Base-by-base conservation (phyloP, 2,113 vertebrate species). In the Tragelaphus scriptus region DNA sequence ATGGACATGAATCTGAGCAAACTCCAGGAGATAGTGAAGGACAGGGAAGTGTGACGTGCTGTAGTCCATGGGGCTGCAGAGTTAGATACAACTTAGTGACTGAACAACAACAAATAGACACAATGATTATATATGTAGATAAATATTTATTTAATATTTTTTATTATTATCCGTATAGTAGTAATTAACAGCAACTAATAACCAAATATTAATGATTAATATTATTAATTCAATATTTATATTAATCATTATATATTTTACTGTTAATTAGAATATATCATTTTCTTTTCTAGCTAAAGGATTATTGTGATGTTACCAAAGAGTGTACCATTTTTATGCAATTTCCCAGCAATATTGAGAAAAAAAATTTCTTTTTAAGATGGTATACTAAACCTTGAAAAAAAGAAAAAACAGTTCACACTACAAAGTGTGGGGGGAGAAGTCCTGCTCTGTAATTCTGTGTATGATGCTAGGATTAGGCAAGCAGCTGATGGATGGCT, bases 401-500 rank as follows among this genome's bases (percentile, higher is more conserved):
- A 75, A 94, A 80, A 77, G 55, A 89, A 28, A 2, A 89, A 28
- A 2, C 30, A 96, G 79, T 9, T 96, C 32, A 91, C 51, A 40
- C 25, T 51, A 55, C 30, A 96, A 95, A 95, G 44, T 82, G 61
- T 51, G 5, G 92, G 56, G 44, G 19, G 47, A 71, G 90, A 91
- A 63, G n/a, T 91, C 49, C 65, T 28, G 3, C 44, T 96, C 90
- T 90, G 15, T 89, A 80, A 96, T 89, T 97, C 94, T 84, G 77
- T 49, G 11, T 93, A 28, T 91, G 94, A 93, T 75, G 61, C 85
- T 85, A 53, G 91, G 91, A 96, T 98, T 94, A 97, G 77, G 77
- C 91, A 87, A 82, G 91, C 53, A n/a, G 79, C 77, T 97, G 97
- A 98, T 93, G 92, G 97, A 98, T 95, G 92, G 86, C 98, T 98